Conservation (phyloP, 2,888 invertebrate genomes). For the Ennomos quercinarius region DNA sequence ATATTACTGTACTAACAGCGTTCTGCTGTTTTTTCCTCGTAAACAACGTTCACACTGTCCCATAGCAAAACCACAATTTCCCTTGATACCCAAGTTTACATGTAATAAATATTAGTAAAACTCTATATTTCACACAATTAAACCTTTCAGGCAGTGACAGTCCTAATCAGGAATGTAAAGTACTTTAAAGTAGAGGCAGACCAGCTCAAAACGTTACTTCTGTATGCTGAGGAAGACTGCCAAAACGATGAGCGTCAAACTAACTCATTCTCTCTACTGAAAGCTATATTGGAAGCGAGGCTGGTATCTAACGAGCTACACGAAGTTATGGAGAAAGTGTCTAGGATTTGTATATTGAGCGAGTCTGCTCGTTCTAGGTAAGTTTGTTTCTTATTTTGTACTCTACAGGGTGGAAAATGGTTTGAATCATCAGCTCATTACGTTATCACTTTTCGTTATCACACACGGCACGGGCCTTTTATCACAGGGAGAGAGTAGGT, state of each 20-base stretch:
- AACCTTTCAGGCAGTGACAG: slow-evolving; percentile 89
- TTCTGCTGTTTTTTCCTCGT: too few relatives aligned
- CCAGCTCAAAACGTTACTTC: slow-evolving; percentile 92
- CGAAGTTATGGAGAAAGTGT: slow-evolving; percentile 92
- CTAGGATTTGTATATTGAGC: slow-evolving; percentile 91
- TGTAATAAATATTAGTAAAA: too few relatives aligned
- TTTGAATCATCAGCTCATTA: too few relatives aligned
- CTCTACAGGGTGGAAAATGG: too few relatives aligned
- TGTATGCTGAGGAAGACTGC: slow-evolving; percentile 96
- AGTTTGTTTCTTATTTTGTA: slow-evolving; percentile 25
- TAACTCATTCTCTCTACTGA: slow-evolving; percentile 94
- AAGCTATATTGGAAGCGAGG: slow-evolving; percentile 92
- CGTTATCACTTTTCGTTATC: too few relatives aligned
- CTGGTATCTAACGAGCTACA: slow-evolving; percentile 90
- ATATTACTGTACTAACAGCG: too few relatives aligned
- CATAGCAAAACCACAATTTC: too few relatives aligned
- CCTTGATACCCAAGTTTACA: too few relatives aligned
- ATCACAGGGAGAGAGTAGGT: too few relatives aligned
- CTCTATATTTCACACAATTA: too few relatives aligned
- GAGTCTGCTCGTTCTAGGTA: slow-evolving; percentile 86
- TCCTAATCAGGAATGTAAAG: slow-evolving; percentile 91
- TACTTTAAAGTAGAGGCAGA: slow-evolving; percentile 88
- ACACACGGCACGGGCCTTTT: too few relatives aligned
- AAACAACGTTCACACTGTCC: too few relatives aligned
- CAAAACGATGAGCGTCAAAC: slow-evolving; percentile 93